A percentile compares a stretch with the other conserved stretches of the same genome.
These are phyloP conservation scores for Steatocranus sp. DNA, from an alignment of 2,797 vertebrate genomes.

Conservation along the genomic window DNA sequence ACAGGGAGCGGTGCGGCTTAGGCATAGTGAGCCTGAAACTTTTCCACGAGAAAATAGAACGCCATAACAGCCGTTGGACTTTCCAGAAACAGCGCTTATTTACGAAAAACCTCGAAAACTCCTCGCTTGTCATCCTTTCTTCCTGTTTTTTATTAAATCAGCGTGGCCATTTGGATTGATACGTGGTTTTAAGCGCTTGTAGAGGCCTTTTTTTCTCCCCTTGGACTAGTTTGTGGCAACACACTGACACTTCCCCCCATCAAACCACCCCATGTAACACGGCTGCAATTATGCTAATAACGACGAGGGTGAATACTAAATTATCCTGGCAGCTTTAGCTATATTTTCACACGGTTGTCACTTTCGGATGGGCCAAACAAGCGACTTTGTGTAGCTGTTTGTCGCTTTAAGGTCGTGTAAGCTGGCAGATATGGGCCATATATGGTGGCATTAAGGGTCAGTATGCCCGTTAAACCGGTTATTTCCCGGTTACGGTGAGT, in stretches of 20 bases:
- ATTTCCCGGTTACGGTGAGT: slow-evolving; percentile 28
- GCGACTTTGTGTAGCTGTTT: slow-evolving; percentile 16
- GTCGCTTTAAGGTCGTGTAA: not conserved
- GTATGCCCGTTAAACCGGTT: slow-evolving; percentile 24
- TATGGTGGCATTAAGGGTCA: slow-evolving; percentile 22
- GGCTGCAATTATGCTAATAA: not conserved
- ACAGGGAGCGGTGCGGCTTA: slow-evolving; percentile 70
- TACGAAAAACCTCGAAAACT: not conserved
- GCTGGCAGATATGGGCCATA: not conserved
- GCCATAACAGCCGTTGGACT: slow-evolving; percentile 63
- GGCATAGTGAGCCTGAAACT: slow-evolving; percentile 70
- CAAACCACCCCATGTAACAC: not conserved
- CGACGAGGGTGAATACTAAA: slow-evolving; percentile 10
- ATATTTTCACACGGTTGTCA: slow-evolving; percentile 28
- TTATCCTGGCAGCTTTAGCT: slow-evolving; percentile 1
- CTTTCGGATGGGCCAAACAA: slow-evolving; percentile 16
- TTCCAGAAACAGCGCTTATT: slow-evolving; percentile 8
- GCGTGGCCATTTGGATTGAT: slow-evolving; percentile 33
- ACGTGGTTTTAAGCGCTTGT: not conserved
- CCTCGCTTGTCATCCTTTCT: not conserved
- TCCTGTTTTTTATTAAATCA: slow-evolving; percentile 11
- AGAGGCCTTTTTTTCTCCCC: slow-evolving; percentile 22
- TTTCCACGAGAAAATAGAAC: slow-evolving; percentile 75
- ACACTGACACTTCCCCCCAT: slow-evolving; percentile 20
- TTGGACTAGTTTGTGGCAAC: slow-evolving; percentile 24